Evolutionary conservation across 2,797 vertebrate genomes (phyloP).

Genomic region (Cryptoblepharus egeriae): DNA sequence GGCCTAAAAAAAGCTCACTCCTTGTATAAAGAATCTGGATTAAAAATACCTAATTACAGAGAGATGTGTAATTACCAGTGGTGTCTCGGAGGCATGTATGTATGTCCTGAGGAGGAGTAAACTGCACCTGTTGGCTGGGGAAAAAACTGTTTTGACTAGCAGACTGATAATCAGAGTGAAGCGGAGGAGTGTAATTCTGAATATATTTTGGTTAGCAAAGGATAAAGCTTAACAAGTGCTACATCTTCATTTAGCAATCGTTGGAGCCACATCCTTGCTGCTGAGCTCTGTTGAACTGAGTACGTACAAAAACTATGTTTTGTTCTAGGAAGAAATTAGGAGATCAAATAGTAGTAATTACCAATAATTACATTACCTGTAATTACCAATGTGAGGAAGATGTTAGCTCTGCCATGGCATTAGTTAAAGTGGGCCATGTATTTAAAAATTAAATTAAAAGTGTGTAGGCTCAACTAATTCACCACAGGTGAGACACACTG

Average conservation of each 20-base stretch:
- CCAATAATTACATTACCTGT: too few relatives aligned
- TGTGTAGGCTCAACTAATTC: neutral
- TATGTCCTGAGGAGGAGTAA: constrained; percentile 30
- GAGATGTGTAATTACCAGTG: constrained; percentile 38
- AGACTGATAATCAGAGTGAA: constrained; percentile 20
- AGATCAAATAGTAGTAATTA: constrained; percentile 27
- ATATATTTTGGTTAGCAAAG: constrained; percentile 47
- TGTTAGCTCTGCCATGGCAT: neutral
- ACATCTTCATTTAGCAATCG: constrained; percentile 40
- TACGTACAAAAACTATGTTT: constrained; percentile 20
- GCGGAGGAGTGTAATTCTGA: constrained; percentile 21
- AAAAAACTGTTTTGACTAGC: constrained; percentile 43
- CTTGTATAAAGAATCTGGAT: constrained; percentile 42
- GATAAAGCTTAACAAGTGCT: constrained; percentile 31
- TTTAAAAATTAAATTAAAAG: neutral
- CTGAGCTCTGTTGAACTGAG: constrained; percentile 27
- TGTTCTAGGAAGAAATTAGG: constrained; percentile 34
- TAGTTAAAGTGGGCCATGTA: constrained; percentile 5
- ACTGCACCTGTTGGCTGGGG: constrained; percentile 36
- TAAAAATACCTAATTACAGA: constrained; percentile 46
- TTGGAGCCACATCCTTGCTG: constrained; percentile 19
- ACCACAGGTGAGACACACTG: neutral
- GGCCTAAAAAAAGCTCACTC: constrained; percentile 27
- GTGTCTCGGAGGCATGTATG: constrained; percentile 12
- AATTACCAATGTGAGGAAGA: neutral